Conservation (phyloP, 35 echinoderm and acorn worm species). For the Anneissia japonica region DNA sequence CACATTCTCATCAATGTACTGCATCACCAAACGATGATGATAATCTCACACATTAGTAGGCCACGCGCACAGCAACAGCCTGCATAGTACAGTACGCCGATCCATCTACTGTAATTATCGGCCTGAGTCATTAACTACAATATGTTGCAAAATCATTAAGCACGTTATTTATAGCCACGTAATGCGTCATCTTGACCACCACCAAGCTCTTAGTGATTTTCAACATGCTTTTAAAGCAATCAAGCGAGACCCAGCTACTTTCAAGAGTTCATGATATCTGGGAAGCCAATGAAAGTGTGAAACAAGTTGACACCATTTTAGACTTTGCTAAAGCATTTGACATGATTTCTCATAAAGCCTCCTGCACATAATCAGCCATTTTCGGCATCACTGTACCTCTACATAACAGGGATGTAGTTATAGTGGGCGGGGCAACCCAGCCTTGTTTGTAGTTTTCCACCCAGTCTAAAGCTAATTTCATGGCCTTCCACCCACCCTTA, state of each 20-base stretch:
- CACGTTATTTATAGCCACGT: conserved; percentile 28
- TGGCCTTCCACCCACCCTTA: no score
- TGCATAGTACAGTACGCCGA: no score
- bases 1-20: no score
- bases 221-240: conserved; percentile 24
- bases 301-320: conserved; percentile 12
- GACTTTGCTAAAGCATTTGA: conserved; percentile 35
- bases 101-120: conserved; percentile 36
- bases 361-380: background rate
- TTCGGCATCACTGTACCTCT: background rate
- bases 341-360: background rate
- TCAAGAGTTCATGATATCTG: conserved; percentile 2
- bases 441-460: no score
- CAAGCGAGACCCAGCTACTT: conserved; percentile 22
- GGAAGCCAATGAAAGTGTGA: background rate
- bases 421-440: no score
- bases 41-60: no score
- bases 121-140: no score
- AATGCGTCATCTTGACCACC: conserved; percentile 5
- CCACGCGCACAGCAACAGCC: no score
- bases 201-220: background rate
- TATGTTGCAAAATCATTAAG: background rate
- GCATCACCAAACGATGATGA: no score
- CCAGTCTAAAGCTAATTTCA: no score
- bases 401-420: no score